Conservation (phyloP, 2,797 vertebrate genomes). For the Botia almorhae region DNA sequence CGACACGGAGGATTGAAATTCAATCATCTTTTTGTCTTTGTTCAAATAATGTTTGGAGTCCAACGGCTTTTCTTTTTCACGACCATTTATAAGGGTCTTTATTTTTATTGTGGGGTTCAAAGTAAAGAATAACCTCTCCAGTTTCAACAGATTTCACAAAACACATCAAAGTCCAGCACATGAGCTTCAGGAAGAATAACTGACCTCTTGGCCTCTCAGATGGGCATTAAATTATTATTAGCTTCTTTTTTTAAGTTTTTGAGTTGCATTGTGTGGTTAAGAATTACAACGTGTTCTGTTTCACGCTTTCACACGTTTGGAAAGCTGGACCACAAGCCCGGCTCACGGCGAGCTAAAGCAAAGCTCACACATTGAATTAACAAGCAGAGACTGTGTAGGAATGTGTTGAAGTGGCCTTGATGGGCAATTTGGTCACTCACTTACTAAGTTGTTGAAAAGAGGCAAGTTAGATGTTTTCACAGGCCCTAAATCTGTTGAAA, state of each 20-base stretch:
- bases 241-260: neutral
- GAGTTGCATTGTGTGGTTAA: neutral
- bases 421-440: constrained; percentile 11
- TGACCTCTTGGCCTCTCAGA: constrained; percentile 5
- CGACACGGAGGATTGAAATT: constrained; percentile 30
- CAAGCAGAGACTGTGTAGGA: constrained; percentile 17
- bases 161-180: neutral
- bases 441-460: constrained; percentile 24
- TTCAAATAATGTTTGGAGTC: constrained; percentile 24
- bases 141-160: constrained; percentile 22
- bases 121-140: constrained; percentile 25
- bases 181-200: neutral
- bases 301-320: neutral
- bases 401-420: constrained; percentile 25
- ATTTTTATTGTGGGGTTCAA: constrained; percentile 33
- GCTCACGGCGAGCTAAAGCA: neutral
- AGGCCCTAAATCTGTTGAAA: neutral
- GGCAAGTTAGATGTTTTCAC: constrained; percentile 1
- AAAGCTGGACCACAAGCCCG: constrained; percentile 1
- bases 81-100: constrained; percentile 22
- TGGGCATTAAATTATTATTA: neutral
- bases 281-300: neutral
- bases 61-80: constrained; percentile 12
- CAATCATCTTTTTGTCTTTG: constrained; percentile 12
- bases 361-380: neutral